Percentiles rank a stretch among this genome's conserved stretches.
Conservation (phyloP, 2,113 vertebrate genomes). For the Blennius ocellaris region DNA sequence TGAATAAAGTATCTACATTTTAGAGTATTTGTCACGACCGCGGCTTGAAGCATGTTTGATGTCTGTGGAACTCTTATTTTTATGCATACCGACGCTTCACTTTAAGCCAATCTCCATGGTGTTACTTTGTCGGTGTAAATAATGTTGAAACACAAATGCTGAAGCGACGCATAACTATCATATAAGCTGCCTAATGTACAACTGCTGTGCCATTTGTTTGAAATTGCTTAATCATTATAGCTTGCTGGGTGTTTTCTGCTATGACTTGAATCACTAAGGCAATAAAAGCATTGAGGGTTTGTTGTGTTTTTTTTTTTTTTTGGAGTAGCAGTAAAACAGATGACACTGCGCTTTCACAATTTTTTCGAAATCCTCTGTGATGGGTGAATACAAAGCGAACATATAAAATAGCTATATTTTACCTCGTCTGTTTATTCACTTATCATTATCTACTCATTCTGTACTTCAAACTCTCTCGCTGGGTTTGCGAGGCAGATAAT, state of each 20-base stretch:
- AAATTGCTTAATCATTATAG: slow-evolving; percentile 20
- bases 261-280: slow-evolving; percentile 30
- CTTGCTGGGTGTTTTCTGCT: slow-evolving; percentile 18
- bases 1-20: slow-evolving; percentile 26
- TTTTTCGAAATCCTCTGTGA: not conserved
- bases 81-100: slow-evolving; percentile 39
- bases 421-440: slow-evolving; percentile 53
- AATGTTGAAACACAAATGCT: slow-evolving; percentile 39
- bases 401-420: slow-evolving; percentile 29
- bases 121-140: slow-evolving; percentile 45
- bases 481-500: slow-evolving; percentile 12
- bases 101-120: slow-evolving; percentile 43
- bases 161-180: slow-evolving; percentile 44
- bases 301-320: too few relatives aligned
- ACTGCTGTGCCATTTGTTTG: slow-evolving; percentile 30
- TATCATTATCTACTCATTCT: slow-evolving; percentile 40
- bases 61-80: slow-evolving; percentile 33
- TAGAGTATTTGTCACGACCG: slow-evolving; percentile 40
- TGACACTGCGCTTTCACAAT: not conserved
- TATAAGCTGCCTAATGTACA: slow-evolving; percentile 36
- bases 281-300: slow-evolving; percentile 34
- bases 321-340: slow-evolving; percentile 1
- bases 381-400: not conserved
- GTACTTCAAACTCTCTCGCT: slow-evolving; percentile 10
- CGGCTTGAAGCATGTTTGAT: slow-evolving; percentile 47